Evolutionary conservation across 1,140 invertebrate genomes (phyloP), one percentile per base, ranked within the genome.

Genomic region (Geopemphigus sp.): DNA sequence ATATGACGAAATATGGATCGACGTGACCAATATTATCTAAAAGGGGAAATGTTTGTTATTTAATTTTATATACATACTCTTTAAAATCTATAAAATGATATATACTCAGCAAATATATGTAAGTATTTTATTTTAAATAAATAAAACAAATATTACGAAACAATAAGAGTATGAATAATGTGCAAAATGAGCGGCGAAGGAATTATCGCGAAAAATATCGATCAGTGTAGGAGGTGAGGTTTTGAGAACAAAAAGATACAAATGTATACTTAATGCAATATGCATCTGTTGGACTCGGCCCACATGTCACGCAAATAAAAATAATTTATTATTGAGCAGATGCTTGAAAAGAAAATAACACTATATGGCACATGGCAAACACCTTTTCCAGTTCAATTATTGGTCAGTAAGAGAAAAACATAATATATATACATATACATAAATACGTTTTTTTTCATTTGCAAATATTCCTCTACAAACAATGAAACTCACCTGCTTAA

Each of bases 231-330:
- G 64, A 68, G 64, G 54, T 56, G 24, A 12, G 1, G 11, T 53
- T 54, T 53, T 29, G 22, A 0, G 19, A 26, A 24, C 14, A 64
- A 64, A 64, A 64, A 39, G 4, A 19, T 12, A 39, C 29, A 32
- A 64, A 64, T 39, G 11, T n/a, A 39, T 61, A 50, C 14, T 39
- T 26, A 22, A 73, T 19, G 32, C 32, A 45, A 32, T 61, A 50
- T 57, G n/a, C n/a, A 45, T 74, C 24, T 78, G 57, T 1, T 63
- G 8, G 17, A 50, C 17, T 63, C 19, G 39, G 19, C 29, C 24
- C 54, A 74, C 54, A 74, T 74, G n/a, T 56, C 54, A 22, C 0
- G 17, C 39, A 45, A 76, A 47, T 61, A 63, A 78, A 47, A 63
- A 24, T 8, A 61, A 47, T 78, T 61, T 72, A 54, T 26, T 53